Conservation (phyloP, 2,113 vertebrate genomes). For the Taxidea taxus region DNA sequence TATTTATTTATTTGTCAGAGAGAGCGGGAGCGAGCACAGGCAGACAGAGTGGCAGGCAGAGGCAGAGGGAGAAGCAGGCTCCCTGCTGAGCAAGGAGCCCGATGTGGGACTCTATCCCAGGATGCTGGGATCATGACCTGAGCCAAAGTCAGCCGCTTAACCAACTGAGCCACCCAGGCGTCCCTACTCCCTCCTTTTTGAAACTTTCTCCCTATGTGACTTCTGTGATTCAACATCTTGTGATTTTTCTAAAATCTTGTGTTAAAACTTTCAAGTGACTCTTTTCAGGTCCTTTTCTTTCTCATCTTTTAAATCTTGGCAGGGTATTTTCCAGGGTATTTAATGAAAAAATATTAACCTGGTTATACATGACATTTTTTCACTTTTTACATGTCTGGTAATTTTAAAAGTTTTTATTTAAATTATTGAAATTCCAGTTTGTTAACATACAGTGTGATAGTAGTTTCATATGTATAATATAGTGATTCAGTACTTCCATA, state of each 20-base stretch:
- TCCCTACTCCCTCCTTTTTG: neutral
- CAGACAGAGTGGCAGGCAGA: no score
- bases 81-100: no score
- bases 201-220: neutral
- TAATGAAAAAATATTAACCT: neutral
- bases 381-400: neutral
- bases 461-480: neutral
- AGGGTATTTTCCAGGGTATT: neutral
- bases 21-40: no score
- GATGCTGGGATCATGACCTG: no score
- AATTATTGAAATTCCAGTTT: neutral
- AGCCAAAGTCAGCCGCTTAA: no score
- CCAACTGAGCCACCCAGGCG: no score
- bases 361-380: neutral
- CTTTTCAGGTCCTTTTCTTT: neutral
- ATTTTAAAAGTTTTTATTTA: neutral
- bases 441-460: neutral
- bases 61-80: no score
- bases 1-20: no score
- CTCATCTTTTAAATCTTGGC: neutral
- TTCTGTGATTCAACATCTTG: neutral
- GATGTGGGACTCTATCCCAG: no score
- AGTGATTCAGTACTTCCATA: neutral
- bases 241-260: neutral
- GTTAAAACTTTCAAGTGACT: neutral